Base-by-base conservation (phyloP, 2,797 vertebrate genomes). In the Oreortyx pictus region DNA sequence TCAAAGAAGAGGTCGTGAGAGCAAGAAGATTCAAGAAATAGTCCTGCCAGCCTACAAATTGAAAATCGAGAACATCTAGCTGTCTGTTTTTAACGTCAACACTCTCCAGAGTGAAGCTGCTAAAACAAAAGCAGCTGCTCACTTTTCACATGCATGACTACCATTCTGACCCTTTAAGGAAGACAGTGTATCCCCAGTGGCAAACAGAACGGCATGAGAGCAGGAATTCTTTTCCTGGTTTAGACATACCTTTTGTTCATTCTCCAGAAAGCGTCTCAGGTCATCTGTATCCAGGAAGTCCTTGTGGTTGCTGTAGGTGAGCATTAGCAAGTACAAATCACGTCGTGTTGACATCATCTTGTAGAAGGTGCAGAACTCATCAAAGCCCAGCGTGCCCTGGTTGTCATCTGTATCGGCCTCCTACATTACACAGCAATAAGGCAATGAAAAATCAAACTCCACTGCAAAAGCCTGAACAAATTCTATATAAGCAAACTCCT, bases 361-460 rank as follows among this genome's bases (percentile, higher is more conserved):
- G 97, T 99, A 99, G 97, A 99, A 99, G 78, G 99, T 98, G 49
- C 99, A 99, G 97, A 99, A 99, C 97, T 99, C 99, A 37, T 99
- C 99, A 0, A 99, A 99, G 94, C 96, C 99, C 97, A 99, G 90
- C 0, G 98, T 98, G 16, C 99, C 99, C 96, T 99, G 99, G 92
- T 98, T 98, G 76, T 99, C 99, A 22, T 99, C 99, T 0, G 99
- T 99, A 92, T 99, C 99, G 0, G 99, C 99, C 93, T 99, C 99
- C 99, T 99, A 80, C 65, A 76, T 43, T 5, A 56, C 41, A 88
- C 22, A 84, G 50, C 49, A 78, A 41, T 0, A 52, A 24, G 31
- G n/a, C 47, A 39, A 9, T 67, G 56, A 88, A 54, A 35, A 4
- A 16, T 46, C 8, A 27, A 14, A 3, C 1, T 10, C 35, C 43